Conservation (phyloP, 2,113 vertebrate genomes). For the Zootoca vivipara region DNA sequence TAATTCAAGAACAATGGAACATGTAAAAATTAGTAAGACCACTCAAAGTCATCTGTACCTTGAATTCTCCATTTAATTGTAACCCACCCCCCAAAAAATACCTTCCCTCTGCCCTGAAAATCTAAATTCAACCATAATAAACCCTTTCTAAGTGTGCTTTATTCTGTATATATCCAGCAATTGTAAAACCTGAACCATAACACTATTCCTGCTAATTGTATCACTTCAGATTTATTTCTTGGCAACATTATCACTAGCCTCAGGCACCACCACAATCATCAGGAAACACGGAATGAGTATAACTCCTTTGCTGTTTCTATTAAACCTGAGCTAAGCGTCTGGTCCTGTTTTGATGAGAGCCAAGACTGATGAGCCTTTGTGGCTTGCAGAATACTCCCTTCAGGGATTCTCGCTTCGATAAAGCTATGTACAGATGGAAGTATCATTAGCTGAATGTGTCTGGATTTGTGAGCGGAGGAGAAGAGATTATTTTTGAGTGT, state of each 20-base stretch:
- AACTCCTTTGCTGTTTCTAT: slow-evolving; percentile 62
- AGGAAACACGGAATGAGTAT: slow-evolving; percentile 57
- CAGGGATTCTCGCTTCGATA: slow-evolving; percentile 37
- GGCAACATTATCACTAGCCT: slow-evolving; percentile 68
- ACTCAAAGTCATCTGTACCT: neutral
- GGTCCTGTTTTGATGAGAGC: slow-evolving; percentile 61
- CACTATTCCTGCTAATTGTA: slow-evolving; percentile 68
- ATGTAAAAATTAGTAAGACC: fast-evolving
- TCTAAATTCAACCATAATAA: slow-evolving; percentile 9
- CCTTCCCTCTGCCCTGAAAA: neutral
- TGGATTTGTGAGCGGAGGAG: neutral
- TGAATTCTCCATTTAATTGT: neutral
- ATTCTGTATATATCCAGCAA: slow-evolving; percentile 39
- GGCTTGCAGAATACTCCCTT: slow-evolving; percentile 44
- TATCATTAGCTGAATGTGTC: slow-evolving; percentile 25
- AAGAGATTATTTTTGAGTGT: fast-evolving
- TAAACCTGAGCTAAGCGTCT: slow-evolving; percentile 61
- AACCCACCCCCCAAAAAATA: neutral
- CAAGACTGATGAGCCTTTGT: slow-evolving; percentile 42
- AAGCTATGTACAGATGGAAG: slow-evolving; percentile 51
- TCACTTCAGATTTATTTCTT: slow-evolving; percentile 72
- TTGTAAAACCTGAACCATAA: slow-evolving; percentile 58
- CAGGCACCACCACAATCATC: slow-evolving; percentile 61
- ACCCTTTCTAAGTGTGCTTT: slow-evolving; percentile 39
- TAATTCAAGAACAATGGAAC: neutral